phyloP scores from a whole-genome alignment of 2,888 invertebrate species.

The Clistopyga incitator region DNA sequence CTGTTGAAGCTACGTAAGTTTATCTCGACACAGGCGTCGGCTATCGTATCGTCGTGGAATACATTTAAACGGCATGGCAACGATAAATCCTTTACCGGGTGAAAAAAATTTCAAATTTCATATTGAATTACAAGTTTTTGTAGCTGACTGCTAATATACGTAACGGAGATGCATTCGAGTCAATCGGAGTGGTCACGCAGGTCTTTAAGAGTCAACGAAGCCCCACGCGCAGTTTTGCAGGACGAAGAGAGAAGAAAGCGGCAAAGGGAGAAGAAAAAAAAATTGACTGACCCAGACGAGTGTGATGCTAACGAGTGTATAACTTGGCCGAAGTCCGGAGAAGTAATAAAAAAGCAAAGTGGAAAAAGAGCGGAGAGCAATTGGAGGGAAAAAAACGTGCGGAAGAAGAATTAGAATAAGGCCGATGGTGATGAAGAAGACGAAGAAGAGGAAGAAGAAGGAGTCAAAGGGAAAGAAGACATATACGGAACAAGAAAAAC shows the following conservation, averaged over 20 bases:
- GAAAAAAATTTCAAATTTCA: neutral
- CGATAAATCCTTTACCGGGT: neutral
- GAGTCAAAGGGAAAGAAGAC: slow-evolving; percentile 51
- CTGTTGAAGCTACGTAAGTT: neutral
- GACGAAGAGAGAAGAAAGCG: slow-evolving; percentile 7
- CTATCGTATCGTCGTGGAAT: neutral
- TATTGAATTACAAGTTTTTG: neutral
- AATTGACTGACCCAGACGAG: slow-evolving; percentile 31
- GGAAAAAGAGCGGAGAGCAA: slow-evolving; percentile 53
- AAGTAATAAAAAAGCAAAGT: slow-evolving; percentile 40
- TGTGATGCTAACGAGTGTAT: slow-evolving; percentile 49
- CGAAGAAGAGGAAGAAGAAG: slow-evolving; percentile 45
- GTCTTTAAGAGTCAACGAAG: neutral
- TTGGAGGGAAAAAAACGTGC: slow-evolving; percentile 32
- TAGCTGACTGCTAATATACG: neutral
- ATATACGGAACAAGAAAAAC: slow-evolving; percentile 26
- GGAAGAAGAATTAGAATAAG: slow-evolving; percentile 37
- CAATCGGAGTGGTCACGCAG: slow-evolving; percentile 7
- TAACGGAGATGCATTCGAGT: slow-evolving; percentile 17
- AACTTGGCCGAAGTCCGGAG: slow-evolving; percentile 36
- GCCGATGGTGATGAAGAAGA: slow-evolving; percentile 44
- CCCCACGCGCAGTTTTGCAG: slow-evolving; percentile 3
- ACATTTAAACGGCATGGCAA: neutral
- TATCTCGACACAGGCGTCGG: neutral
- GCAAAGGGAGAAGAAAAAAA: slow-evolving; percentile 37